Evolutionary conservation across 2,113 vertebrate genomes (phyloP).

Genomic region (Lampris megalopsis): DNA sequence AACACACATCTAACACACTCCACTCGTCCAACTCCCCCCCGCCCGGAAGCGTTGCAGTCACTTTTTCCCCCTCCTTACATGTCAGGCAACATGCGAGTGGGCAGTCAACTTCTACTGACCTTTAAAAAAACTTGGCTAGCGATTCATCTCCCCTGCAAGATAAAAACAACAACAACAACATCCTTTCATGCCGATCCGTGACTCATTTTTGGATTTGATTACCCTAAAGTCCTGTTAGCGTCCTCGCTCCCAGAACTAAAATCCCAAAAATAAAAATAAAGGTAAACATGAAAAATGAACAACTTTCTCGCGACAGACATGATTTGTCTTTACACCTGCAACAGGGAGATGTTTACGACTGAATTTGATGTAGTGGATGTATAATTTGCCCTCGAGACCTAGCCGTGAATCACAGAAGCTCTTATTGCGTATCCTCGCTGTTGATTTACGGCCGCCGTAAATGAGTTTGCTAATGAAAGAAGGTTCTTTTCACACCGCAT

Average conservation of each 20-base stretch:
- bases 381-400: too few species aligned
- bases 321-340: slow-evolving; percentile 16
- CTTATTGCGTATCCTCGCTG: not conserved
- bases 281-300: not conserved
- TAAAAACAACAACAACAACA: slow-evolving; percentile 35
- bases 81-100: slow-evolving; percentile 26
- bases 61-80: slow-evolving; percentile 5
- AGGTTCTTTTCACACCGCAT: not conserved
- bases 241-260: slow-evolving; percentile 31
- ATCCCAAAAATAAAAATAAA: not conserved
- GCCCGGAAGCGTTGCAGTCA: slow-evolving; percentile 36
- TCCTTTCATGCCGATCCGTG: slow-evolving; percentile 47
- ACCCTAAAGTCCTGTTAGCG: slow-evolving; percentile 11
- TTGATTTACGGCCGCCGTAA: slow-evolving; percentile 16
- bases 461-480: not conserved
- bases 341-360: not conserved
- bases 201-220: slow-evolving; percentile 28
- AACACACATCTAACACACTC: slow-evolving; percentile 51
- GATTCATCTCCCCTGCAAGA: slow-evolving; percentile 53
- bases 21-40: slow-evolving; percentile 18
- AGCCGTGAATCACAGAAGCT: too few species aligned
- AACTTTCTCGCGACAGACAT: slow-evolving; percentile 4
- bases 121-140: slow-evolving; percentile 60
- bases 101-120: slow-evolving; percentile 57
- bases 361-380: not conserved